A percentile compares a stretch with the other conserved stretches of the same genome.
Evolutionary conservation across 2,797 vertebrate species (phyloP).

Genomic region (Tachyglossus aculeatus): DNA sequence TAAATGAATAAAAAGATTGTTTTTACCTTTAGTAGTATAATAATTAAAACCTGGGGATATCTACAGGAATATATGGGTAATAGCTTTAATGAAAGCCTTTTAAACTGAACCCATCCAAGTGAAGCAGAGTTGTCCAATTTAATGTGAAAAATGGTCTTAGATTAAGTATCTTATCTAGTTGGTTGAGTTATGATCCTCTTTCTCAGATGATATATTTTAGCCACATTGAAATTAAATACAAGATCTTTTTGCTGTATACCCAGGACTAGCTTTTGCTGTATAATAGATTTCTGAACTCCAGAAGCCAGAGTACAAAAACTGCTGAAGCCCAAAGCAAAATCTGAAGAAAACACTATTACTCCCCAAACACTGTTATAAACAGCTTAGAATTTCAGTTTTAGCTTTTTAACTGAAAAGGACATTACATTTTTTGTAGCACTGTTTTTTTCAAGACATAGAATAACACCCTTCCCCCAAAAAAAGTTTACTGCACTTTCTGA

Average conservation of each 20-base stretch:
- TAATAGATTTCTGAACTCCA: not conserved
- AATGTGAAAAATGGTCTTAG: constrained; percentile 7
- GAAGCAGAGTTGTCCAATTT: not conserved
- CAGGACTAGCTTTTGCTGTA: not conserved
- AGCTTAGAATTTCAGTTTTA: not conserved
- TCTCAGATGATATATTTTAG: not conserved
- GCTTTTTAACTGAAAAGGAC: not conserved
- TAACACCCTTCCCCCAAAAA: not conserved
- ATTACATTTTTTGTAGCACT: not conserved
- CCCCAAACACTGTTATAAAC: not conserved
- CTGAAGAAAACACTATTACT: constrained; percentile 6
- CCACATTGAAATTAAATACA: not conserved
- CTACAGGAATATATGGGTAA: not conserved
- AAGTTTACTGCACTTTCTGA: not conserved
- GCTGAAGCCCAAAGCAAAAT: not conserved
- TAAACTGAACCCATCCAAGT: not conserved
- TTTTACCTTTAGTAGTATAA: not conserved
- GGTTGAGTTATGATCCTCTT: not conserved
- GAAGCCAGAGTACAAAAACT: not conserved
- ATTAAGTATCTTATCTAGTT: not conserved
- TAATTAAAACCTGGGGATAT: constrained; percentile 1
- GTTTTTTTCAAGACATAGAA: constrained; percentile 5
- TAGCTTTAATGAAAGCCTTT: not conserved
- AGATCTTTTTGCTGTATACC: constrained; percentile 3
- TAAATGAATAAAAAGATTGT: not conserved